These are phyloP conservation scores for Blastobasis adustella DNA, from an alignment of 2,888 invertebrate genomes.

Conservation along the genomic window DNA sequence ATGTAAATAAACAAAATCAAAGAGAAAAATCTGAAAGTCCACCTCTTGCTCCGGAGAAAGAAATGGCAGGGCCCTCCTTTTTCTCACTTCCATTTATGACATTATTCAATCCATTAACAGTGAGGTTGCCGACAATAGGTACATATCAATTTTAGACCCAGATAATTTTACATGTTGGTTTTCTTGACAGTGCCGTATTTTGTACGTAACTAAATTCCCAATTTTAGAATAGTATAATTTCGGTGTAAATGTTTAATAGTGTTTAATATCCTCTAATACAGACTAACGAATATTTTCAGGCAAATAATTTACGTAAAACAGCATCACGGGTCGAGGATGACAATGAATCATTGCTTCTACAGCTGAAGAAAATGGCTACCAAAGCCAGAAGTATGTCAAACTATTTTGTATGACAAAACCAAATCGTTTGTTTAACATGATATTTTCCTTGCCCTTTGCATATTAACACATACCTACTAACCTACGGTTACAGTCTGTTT, in stretches of 20 bases:
- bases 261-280: constrained; percentile 25
- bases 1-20: constrained; percentile 7
- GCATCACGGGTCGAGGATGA: constrained; percentile 95
- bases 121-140: constrained; percentile 68
- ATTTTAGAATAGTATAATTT: constrained; percentile 23
- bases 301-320: constrained; percentile 90
- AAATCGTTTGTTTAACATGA: constrained; percentile 16
- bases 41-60: constrained; percentile 56
- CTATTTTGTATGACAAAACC: constrained; percentile 49
- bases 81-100: constrained; percentile 57
- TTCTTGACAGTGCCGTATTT: constrained; percentile 30
- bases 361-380: constrained; percentile 96
- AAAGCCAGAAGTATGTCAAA: constrained; percentile 84
- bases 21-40: constrained; percentile 65
- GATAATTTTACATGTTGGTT: constrained; percentile 23
- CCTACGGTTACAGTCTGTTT: constrained; percentile 12
- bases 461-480: too few species aligned
- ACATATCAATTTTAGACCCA: constrained; percentile 28
- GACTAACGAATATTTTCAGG: constrained; percentile 79
- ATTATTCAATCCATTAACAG: constrained; percentile 64
- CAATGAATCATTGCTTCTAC: constrained; percentile 95
- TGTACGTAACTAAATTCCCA: constrained; percentile 22
- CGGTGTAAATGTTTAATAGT: constrained; percentile 1
- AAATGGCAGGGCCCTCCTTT: constrained; percentile 29
- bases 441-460: constrained; percentile 2